These are phyloP conservation scores for Lordiphosa mommai DNA, from an alignment of 1,140 invertebrate genomes.

Conservation along the genomic window DNA sequence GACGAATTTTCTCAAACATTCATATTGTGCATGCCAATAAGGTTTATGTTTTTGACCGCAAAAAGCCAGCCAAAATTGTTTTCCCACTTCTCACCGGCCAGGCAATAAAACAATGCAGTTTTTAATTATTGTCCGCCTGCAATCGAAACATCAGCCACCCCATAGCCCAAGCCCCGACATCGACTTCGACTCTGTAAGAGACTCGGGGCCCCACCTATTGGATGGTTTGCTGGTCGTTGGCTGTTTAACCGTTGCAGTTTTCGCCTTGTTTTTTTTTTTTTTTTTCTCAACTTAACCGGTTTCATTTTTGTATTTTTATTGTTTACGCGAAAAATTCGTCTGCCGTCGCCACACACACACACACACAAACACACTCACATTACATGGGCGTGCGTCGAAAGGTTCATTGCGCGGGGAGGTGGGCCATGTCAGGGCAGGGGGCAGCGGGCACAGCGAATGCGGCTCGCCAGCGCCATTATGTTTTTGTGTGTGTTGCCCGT, in stretches of 20 bases:
- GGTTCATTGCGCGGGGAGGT: not conserved
- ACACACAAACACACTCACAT: slow-evolving; percentile 13
- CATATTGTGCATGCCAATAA: too few relatives aligned
- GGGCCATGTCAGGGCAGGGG: not conserved
- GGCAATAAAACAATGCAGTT: slow-evolving; percentile 64
- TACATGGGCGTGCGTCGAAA: slow-evolving; percentile 56
- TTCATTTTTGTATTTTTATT: slow-evolving; percentile 66
- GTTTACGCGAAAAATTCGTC: slow-evolving; percentile 68
- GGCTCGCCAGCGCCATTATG: slow-evolving; percentile 60
- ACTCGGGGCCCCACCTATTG: slow-evolving; percentile 1
- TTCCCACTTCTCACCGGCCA: not conserved
- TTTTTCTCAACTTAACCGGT: slow-evolving; percentile 42
- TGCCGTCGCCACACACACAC: slow-evolving; percentile 25
- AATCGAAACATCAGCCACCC: slow-evolving; percentile 63
- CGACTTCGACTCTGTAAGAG: not conserved
- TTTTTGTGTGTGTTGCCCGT: slow-evolving; percentile 41
- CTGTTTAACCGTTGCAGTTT: slow-evolving; percentile 53
- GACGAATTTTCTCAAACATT: too few relatives aligned
- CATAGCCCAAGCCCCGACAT: slow-evolving; percentile 7
- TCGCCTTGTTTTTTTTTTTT: slow-evolving; percentile 23
- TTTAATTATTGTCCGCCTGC: slow-evolving; percentile 68
- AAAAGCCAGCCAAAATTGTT: slow-evolving; percentile 17
- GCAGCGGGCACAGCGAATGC: slow-evolving; percentile 31
- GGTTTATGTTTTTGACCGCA: too few relatives aligned
- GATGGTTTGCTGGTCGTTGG: slow-evolving; percentile 20